Evolutionary conservation across 2,888 invertebrate genomes (phyloP).

Genomic region (Microctonus aethiopoides): DNA sequence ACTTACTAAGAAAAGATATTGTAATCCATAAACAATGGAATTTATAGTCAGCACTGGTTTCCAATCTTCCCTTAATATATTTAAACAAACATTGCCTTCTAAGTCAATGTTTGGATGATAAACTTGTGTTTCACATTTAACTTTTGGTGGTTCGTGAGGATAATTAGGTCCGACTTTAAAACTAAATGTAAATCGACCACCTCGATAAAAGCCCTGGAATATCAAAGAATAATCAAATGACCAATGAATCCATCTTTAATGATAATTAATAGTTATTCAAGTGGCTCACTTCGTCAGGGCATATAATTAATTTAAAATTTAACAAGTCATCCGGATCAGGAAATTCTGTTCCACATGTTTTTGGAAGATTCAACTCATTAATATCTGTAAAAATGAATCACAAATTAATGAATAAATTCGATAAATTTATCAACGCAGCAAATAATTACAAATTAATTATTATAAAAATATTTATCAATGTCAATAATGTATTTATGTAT

Average conservation of each 20-base stretch:
- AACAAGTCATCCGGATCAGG: constrained; percentile 96
- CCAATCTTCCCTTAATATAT: constrained; percentile 98
- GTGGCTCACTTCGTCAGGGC: constrained; percentile 86
- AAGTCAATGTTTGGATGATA: constrained; percentile 99
- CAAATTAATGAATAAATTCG: constrained; percentile 22
- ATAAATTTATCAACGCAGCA: constrained; percentile 4
- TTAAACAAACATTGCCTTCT: constrained; percentile 97
- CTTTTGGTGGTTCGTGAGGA: constrained; percentile 98
- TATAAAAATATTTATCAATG: background rate
- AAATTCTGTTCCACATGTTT: constrained; percentile 95
- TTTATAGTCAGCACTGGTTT: constrained; percentile 98
- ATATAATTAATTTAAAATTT: constrained; percentile 94
- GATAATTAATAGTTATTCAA: background rate
- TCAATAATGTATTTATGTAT: background rate
- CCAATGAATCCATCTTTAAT: background rate
- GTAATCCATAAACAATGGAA: constrained; percentile 96
- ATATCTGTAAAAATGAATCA: constrained; percentile 79
- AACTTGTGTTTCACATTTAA: constrained; percentile 96
- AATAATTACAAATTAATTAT: constrained; percentile 16
- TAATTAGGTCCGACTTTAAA: constrained; percentile 98
- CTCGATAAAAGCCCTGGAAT: constrained; percentile 88
- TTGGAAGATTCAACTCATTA: constrained; percentile 95
- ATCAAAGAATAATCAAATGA: background rate
- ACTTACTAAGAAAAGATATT: constrained; percentile 93
- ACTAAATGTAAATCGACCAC: constrained; percentile 94